phyloP scores from a whole-genome alignment of 2,113 vertebrate species.

The Stegostoma tigrinum region DNA sequence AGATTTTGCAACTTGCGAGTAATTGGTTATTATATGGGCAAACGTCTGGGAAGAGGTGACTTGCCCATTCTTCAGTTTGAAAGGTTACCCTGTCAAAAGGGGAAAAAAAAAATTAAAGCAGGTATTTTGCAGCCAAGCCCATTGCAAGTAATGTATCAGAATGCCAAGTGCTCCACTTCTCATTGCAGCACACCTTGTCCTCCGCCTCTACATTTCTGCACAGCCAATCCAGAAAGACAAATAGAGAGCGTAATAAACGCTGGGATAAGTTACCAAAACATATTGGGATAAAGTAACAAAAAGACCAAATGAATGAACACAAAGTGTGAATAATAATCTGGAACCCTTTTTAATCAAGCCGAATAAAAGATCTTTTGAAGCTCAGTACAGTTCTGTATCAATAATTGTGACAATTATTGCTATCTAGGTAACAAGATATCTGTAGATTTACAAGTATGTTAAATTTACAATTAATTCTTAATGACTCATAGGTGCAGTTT shows the following conservation, averaged over 20 bases:
- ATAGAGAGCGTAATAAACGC: neutral
- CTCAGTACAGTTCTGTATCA: neutral
- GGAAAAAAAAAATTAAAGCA: neutral
- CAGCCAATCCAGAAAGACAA: neutral
- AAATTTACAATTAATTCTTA: no score
- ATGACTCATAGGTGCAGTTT: neutral
- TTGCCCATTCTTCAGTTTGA: neutral
- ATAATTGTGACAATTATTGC: neutral
- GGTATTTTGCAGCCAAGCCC: neutral
- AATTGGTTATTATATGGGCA: neutral
- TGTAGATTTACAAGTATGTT: no score
- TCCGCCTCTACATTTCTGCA: neutral
- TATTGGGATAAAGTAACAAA: neutral
- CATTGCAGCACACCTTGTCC: neutral
- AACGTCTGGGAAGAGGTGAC: neutral
- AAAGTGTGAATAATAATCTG: neutral
- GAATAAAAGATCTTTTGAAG: neutral
- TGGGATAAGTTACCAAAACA: neutral
- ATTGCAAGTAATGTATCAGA: neutral
- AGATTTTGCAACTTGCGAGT: neutral
- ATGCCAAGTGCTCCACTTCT: neutral
- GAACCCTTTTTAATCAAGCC: neutral
- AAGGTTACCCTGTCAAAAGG: neutral
- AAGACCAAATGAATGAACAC: neutral
- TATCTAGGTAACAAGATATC: neutral